These are phyloP conservation scores for Phyllotreta cruciferae DNA, from an alignment of 2,888 invertebrate species.

Conservation along the genomic window DNA sequence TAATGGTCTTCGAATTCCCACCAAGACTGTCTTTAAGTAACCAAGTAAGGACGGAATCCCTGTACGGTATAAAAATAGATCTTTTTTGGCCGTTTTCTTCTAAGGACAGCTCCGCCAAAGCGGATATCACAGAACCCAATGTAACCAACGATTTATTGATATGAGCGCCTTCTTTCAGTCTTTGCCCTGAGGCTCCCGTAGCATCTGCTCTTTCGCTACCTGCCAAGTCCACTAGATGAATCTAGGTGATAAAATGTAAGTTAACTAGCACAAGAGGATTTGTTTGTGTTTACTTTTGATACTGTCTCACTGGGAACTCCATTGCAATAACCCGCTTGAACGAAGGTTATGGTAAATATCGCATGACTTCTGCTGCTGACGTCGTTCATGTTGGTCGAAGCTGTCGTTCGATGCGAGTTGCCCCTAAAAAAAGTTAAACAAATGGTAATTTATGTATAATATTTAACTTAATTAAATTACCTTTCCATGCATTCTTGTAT, in stretches of 20 bases:
- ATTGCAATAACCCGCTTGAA: conserved; percentile 85
- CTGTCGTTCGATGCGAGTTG: conserved; percentile 83
- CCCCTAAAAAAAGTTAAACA: conserved; percentile 66
- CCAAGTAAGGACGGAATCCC: conserved; percentile 90
- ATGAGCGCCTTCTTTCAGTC: conserved; percentile 88
- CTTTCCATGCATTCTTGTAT: conserved; percentile 72
- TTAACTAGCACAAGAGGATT: conserved; percentile 7
- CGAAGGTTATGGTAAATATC: conserved; percentile 89
- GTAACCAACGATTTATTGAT: conserved; percentile 91
- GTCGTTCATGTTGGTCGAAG: conserved; percentile 92
- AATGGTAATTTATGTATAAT: neutral
- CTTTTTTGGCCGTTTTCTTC: conserved; percentile 50
- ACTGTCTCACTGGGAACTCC: conserved; percentile 90
- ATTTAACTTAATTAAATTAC: conserved; percentile 40
- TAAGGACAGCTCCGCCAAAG: conserved; percentile 74
- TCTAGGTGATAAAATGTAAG: conserved; percentile 46
- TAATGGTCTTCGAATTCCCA: conserved; percentile 90
- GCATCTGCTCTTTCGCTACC: conserved; percentile 90
- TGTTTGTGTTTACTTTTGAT: conserved; percentile 68
- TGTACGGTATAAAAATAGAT: conserved; percentile 80
- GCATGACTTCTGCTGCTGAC: conserved; percentile 91
- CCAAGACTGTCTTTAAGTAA: conserved; percentile 86
- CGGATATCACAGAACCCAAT: conserved; percentile 86
- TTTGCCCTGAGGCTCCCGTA: conserved; percentile 88
- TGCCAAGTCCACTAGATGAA: conserved; percentile 88